Evolutionary conservation across 2,888 invertebrate species (phyloP), one percentile per base, ranked within the genome.

Genomic region (Idaea dimidiata): DNA sequence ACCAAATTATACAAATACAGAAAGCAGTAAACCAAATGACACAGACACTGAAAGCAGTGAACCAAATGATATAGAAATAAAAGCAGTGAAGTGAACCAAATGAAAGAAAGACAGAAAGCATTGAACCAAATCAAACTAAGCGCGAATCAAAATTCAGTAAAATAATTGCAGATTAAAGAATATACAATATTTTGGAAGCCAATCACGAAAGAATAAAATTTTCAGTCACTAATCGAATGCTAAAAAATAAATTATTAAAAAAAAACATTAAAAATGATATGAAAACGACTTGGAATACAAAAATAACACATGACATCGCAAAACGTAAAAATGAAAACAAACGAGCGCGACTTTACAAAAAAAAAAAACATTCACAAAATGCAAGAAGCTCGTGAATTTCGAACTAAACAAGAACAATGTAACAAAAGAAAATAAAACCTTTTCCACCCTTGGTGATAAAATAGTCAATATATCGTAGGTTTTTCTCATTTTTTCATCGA

Each of bases 391-490:
- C 54, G 18, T 17, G 16, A 59, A 64, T 62, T n/a, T 63, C 43
- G 58, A 63, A 66, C 62, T 62, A 72, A 70, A 72, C 58, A 63
- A 71, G 72, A 74, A 66, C 61, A 70, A 71, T 70, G 67, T 62
- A 72, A 69, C 70, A 70, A 68, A 70, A 72, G 66, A 67, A 75
- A 72, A 70, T 69, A 73, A 76, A 88, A 91, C 91, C 91, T 92
- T 90, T 69, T 89, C 86, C 55, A 83, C 79, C 62, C 88, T 77
- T 66, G 91, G 92, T 68, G 91, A 91, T 43, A 24, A 24, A 64
- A 91, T 86, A 3, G 88, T 79, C 72, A 91, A 78, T 65, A 91
- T 86, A 70, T 91, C 91, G 78, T 84, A 88, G 0, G 91, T 91
- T 43, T 87, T 83, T 72, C 79, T 82, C 80, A 91, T 86, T 17